Conservation (phyloP, 1,140 invertebrate genomes). For the Pseudobourletiella spinata region DNA sequence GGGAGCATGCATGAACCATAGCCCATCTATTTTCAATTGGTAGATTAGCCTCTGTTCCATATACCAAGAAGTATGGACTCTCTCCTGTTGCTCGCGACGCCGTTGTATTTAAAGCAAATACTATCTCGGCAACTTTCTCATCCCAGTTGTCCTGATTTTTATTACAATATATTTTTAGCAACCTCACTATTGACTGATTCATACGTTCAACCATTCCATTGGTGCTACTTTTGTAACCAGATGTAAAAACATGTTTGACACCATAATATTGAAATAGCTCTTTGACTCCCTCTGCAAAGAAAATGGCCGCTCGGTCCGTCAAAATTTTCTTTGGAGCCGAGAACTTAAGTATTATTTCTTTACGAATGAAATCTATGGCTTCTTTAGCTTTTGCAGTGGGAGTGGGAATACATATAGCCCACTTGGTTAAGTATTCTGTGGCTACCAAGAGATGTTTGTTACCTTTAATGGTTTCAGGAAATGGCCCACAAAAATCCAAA, state of each 20-base stretch:
- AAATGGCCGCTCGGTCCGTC: background rate
- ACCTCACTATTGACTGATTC: background rate
- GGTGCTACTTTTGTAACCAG: background rate
- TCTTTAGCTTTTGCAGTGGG: background rate
- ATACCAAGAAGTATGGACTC: background rate
- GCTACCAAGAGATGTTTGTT: constrained; percentile 4
- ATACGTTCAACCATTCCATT: constrained; percentile 7
- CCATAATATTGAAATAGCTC: background rate
- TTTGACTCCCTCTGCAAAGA: background rate
- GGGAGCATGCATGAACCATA: background rate
- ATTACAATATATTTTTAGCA: background rate
- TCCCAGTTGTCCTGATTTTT: constrained; percentile 5
- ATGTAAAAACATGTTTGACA: background rate
- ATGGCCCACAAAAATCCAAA: constrained; percentile 3
- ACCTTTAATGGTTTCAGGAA: background rate
- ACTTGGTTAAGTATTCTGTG: background rate
- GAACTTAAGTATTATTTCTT: background rate
- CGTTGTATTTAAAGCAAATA: constrained; percentile 9
- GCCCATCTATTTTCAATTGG: constrained; percentile 1
- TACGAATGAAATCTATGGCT: background rate
- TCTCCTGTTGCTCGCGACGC: background rate
- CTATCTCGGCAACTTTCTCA: background rate
- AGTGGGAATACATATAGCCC: background rate
- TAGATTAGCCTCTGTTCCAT: background rate
- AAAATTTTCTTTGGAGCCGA: background rate